These are phyloP conservation scores for Tethya wilhelma DNA, from an alignment of 37 sponge, comb jelly and placozoan species.

Conservation along the genomic window DNA sequence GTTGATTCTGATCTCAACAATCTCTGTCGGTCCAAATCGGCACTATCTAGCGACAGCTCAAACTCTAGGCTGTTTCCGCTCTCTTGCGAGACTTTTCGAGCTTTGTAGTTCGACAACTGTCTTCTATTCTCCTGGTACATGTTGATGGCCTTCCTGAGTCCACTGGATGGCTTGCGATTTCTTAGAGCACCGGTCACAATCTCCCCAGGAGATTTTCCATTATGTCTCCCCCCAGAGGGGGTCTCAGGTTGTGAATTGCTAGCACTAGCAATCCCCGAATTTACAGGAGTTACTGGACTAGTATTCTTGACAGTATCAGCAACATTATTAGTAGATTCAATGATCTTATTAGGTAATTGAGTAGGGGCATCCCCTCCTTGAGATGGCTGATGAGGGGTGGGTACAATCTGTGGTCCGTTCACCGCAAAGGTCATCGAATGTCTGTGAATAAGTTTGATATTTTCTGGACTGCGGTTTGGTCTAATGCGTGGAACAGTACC, in stretches of 20 bases:
- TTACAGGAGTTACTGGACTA: too few species aligned
- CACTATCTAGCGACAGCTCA: too few species aligned
- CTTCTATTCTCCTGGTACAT: slow-evolving; percentile 59
- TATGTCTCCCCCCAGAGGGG: not conserved
- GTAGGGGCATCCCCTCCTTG: not conserved
- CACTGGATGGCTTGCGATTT: slow-evolving; percentile 27
- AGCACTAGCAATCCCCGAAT: too few species aligned
- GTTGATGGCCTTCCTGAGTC: slow-evolving; percentile 40
- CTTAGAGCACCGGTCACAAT: slow-evolving; percentile 19
- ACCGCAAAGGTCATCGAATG: not conserved
- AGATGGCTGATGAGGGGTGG: not conserved
- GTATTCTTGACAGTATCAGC: not conserved
- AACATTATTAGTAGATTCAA: not conserved
- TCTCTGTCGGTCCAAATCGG: not conserved
- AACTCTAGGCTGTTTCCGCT: not conserved
- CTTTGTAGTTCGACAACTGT: not conserved
- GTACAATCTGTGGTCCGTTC: too few species aligned
- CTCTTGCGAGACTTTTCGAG: not conserved
- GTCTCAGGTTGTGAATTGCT: not conserved
- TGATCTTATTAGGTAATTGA: not conserved
- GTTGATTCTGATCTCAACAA: not conserved
- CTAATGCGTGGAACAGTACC: not conserved
- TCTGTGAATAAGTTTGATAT: slow-evolving; percentile 6
- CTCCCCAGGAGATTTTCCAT: slow-evolving; percentile 17
- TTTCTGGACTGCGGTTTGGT: not conserved